Conservation (phyloP, 1,140 invertebrate genomes). For the Drosophila persimilis region DNA sequence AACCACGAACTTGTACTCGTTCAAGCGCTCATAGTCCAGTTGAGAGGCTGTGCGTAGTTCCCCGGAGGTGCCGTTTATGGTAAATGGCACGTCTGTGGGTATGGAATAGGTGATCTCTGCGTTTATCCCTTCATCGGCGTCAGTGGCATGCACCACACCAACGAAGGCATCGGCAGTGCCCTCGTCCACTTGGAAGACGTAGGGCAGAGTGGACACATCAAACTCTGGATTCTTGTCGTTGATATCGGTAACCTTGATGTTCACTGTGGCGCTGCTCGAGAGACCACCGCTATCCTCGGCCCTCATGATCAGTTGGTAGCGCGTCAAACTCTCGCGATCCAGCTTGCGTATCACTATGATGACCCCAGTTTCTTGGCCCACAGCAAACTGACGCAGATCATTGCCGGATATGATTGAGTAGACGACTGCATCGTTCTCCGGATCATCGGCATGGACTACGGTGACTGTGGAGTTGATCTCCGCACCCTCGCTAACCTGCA, state of each 20-base stretch:
- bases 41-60: constrained; percentile 89
- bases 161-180: constrained; percentile 88
- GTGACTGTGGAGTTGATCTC: constrained; percentile 93
- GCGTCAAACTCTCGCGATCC: constrained; percentile 93
- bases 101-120: constrained; percentile 88
- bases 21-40: constrained; percentile 93
- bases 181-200: constrained; percentile 92
- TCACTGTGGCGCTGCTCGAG: constrained; percentile 91
- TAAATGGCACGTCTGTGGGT: constrained; percentile 90
- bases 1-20: constrained; percentile 92
- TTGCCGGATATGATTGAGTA: constrained; percentile 94
- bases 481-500: constrained; percentile 93
- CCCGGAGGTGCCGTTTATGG: constrained; percentile 90
- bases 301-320: constrained; percentile 92
- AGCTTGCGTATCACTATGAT: constrained; percentile 92
- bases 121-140: constrained; percentile 90
- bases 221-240: constrained; percentile 96
- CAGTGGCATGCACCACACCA: constrained; percentile 91
- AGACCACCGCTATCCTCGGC: constrained; percentile 93
- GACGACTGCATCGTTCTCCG: constrained; percentile 93
- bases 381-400: constrained; percentile 92
- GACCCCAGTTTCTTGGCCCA: constrained; percentile 91
- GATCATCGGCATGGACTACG: constrained; percentile 91
- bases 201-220: constrained; percentile 87
- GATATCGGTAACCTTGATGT: constrained; percentile 94